Evolutionary conservation across 2,888 invertebrate species (phyloP).

Genomic region (Girardia tigrina): DNA sequence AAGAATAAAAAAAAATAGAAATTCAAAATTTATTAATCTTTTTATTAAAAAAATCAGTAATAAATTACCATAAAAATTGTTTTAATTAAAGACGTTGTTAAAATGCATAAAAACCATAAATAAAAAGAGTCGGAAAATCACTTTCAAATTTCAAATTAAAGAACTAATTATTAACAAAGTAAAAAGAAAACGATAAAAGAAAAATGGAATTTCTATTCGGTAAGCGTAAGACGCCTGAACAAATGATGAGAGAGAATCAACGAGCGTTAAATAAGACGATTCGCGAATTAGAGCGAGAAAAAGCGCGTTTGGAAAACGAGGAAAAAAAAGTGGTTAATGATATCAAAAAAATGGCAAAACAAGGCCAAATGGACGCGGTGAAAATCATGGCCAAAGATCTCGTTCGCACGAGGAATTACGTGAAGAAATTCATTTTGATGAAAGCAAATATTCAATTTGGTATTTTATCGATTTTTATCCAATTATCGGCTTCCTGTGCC

Average conservation of each 20-base stretch:
- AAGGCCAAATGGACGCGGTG: slow-evolving; percentile 98
- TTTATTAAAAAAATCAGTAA: too few species aligned
- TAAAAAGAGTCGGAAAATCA: too few species aligned
- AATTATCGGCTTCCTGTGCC: too few species aligned
- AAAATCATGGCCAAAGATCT: slow-evolving; percentile 99
- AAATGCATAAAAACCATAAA: too few species aligned
- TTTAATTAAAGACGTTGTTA: too few species aligned
- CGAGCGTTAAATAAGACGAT: slow-evolving; percentile 91
- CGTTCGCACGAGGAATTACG: slow-evolving; percentile 78
- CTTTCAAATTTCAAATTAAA: too few species aligned
- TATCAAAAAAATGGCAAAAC: slow-evolving; percentile 95
- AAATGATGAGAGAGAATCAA: slow-evolving; percentile 94
- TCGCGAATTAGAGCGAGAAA: slow-evolving; percentile 83
- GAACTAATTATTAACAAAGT: too few species aligned
- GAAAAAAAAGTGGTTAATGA: slow-evolving; percentile 95
- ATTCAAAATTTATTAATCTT: too few species aligned
- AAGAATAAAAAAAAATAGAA: too few species aligned
- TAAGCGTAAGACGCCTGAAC: slow-evolving; percentile 83
- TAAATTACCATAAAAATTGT: too few species aligned
- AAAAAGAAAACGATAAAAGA: too few species aligned
- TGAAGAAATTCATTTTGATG: slow-evolving; percentile 97
- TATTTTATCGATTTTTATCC: too few species aligned
- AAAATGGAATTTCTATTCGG: slow-evolving; percentile 64
- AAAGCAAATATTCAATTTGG: slow-evolving; percentile 96
- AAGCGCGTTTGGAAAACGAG: slow-evolving; percentile 84